Conservation (phyloP, 2,797 vertebrate species). For the Thunnus albacares region DNA sequence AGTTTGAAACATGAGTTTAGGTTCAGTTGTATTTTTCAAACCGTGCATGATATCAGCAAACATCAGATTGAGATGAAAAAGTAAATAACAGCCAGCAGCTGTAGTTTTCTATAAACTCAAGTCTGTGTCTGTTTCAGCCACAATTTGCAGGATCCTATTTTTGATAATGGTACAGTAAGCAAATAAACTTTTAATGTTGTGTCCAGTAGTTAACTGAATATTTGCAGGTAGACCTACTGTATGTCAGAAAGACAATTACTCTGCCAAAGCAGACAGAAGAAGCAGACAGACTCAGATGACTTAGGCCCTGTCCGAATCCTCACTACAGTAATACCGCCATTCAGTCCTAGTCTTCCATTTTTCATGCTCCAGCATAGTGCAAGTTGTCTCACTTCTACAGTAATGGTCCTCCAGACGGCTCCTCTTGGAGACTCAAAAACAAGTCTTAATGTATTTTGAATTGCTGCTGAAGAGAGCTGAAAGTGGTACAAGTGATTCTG, state of each 20-base stretch:
- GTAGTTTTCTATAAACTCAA: not conserved
- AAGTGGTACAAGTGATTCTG: not conserved
- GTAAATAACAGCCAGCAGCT: not conserved
- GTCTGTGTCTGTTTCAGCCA: not conserved
- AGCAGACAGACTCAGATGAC: not conserved
- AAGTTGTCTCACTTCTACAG: not conserved
- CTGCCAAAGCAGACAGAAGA: too few species aligned
- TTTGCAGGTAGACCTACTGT: not conserved
- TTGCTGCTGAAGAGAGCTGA: not conserved
- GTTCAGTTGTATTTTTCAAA: not conserved
- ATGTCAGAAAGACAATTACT: too few species aligned
- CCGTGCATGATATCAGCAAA: not conserved
- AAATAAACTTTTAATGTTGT: not conserved
- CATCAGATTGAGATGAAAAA: not conserved
- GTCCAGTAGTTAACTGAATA: not conserved
- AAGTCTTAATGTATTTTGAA: not conserved
- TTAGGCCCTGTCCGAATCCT: not conserved
- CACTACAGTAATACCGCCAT: not conserved
- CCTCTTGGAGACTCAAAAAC: not conserved
- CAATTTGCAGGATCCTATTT: not conserved
- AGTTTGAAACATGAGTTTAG: constrained; percentile 1
- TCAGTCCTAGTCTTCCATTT: not conserved
- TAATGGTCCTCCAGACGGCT: not conserved
- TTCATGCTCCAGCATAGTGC: not conserved
- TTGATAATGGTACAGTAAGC: not conserved